Evolutionary conservation across 2,113 vertebrate species (phyloP), one percentile per base, ranked within the genome.

Genomic region (Plotosus lineatus): DNA sequence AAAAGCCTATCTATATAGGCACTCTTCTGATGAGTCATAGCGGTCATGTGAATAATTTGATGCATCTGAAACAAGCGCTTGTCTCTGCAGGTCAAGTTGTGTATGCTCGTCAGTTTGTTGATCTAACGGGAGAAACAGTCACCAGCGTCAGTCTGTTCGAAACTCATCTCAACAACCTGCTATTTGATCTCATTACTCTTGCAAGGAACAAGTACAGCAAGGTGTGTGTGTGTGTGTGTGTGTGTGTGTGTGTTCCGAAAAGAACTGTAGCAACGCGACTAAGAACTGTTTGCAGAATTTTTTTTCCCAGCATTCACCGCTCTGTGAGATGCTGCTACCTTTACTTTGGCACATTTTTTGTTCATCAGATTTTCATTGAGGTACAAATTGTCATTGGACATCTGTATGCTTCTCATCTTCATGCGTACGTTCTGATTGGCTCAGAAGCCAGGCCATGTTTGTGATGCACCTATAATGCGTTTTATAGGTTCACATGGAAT

Each of bases 101-200:
- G 26, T 98, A 97, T 83, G 93, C 96, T 80, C 93, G 96, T 89
- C 90, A 93, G 88, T 97, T 96, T 92, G 92, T 95, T 87, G 94
- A 96, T 90, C 89, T 97, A 87, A 95, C 95, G 0, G 95, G 96
- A 84, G 95, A 98, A 90, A 98, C 93, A 87, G 91, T 98, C 87
- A 98, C 97, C 75, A 97, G 90, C 82, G 84, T 88, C 85, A 96
- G 95, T 87, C 92, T 98, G 82, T 97, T 98, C 93, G 96, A 98
- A 90, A 94, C 94, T 76, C 96, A 98, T 82, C 95, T 96, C 90
- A 94, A 88, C 91, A 92, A 91, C 89, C 94, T 99, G 72, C 71
- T 99, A 63, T 94, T 89, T 91, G 95, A 96, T 91, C 94, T 99
- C 76, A 94, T 97, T 90, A 90, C 81, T 72, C 87, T 98, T 85